phyloP scores from a whole-genome alignment of 2,797 vertebrate genomes.

The Danio tinwini region DNA sequence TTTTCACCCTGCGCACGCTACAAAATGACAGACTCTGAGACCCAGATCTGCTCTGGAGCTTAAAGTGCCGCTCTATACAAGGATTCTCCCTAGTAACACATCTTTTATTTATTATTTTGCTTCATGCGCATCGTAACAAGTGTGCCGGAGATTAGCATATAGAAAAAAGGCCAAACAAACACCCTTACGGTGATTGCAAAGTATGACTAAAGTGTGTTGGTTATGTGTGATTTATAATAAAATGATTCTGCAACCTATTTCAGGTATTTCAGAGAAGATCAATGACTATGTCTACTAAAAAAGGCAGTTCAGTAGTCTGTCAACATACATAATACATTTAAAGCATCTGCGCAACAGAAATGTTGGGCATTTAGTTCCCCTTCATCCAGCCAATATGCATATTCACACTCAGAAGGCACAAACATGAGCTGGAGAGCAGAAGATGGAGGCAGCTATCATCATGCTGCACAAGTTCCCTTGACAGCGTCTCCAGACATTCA shows the following conservation, averaged over 20 bases:
- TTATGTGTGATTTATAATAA: not conserved
- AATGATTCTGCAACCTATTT: not conserved
- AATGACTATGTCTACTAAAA: not conserved
- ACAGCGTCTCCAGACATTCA: not conserved
- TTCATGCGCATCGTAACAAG: conserved; percentile 31
- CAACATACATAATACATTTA: conserved; percentile 2
- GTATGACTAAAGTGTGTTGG: not conserved
- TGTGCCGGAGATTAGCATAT: conserved; percentile 26
- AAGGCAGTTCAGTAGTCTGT: not conserved
- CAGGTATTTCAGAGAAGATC: not conserved
- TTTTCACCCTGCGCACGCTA: not conserved
- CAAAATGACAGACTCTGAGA: conserved; percentile 29
- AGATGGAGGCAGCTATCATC: conserved; percentile 9
- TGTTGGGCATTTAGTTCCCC: not conserved
- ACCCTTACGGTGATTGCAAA: not conserved
- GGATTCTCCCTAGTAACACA: conserved; percentile 36
- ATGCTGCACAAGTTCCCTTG: not conserved
- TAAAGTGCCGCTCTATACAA: conserved; percentile 13
- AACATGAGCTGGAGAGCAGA: not conserved
- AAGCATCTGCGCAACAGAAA: not conserved
- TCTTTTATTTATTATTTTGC: conserved; percentile 56
- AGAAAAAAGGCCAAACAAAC: not conserved
- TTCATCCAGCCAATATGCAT: not conserved
- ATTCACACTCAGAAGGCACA: not conserved
- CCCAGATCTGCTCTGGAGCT: conserved; percentile 1